A percentile compares a stretch with the other conserved stretches of the same genome.
Conservation (phyloP, 2,113 vertebrate species). For the Myotis lucifugus region DNA sequence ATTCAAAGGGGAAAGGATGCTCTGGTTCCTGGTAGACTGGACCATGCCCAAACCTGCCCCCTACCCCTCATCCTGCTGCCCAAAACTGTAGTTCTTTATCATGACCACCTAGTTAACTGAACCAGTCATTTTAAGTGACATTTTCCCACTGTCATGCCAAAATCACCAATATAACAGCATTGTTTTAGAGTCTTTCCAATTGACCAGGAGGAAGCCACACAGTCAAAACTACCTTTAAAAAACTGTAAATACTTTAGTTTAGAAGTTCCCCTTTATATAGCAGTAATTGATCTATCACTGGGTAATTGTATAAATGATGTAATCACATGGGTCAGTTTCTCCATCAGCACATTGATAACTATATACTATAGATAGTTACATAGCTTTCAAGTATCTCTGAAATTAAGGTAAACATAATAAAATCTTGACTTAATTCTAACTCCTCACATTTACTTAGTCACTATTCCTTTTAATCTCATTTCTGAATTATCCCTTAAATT, state of each 20-base stretch:
- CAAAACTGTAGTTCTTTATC: not conserved
- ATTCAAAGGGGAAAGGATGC: not conserved
- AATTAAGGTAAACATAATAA: not conserved
- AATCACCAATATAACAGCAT: not conserved
- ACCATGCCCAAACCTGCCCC: not conserved
- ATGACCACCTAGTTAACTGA: not conserved
- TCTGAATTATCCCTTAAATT: conserved; percentile 37
- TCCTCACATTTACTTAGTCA: not conserved
- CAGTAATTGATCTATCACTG: not conserved
- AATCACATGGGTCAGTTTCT: conserved; percentile 15
- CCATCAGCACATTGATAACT: not conserved
- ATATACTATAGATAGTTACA: not conserved
- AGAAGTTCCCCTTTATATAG: not conserved
- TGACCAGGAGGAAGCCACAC: not conserved
- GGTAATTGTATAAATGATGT: conserved; percentile 6
- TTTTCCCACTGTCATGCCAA: not conserved
- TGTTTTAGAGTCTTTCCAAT: not conserved
- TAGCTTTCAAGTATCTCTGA: conserved; percentile 13
- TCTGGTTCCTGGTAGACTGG: not conserved
- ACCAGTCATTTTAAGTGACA: not conserved
- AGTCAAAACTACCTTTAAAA: conserved; percentile 14
- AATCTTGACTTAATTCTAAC: conserved; percentile 16
- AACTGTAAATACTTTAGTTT: conserved; percentile 38
- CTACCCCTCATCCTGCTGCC: too few relatives aligned
- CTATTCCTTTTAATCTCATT: not conserved